These are phyloP conservation scores for Drosophila bifasciata DNA, from an alignment of 1,140 invertebrate genomes.

Conservation along the genomic window DNA sequence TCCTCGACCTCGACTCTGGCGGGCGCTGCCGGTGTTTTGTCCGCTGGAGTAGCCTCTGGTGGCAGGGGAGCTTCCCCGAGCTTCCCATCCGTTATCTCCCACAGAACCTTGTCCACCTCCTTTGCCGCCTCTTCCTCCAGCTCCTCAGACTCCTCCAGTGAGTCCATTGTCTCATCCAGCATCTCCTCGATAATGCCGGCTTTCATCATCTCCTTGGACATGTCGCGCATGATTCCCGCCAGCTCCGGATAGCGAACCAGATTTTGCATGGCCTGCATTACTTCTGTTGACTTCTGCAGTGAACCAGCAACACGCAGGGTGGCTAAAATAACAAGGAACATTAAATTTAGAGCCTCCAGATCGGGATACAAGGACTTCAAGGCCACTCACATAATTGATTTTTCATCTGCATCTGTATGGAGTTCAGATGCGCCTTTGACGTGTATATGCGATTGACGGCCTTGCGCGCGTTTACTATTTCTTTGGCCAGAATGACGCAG, in stretches of 20 bases:
- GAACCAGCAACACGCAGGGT: conserved; percentile 95
- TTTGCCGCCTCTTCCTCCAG: conserved; percentile 96
- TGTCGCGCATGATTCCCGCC: conserved; percentile 97
- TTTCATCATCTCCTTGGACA: conserved; percentile 99
- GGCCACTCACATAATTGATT: conserved; percentile 94
- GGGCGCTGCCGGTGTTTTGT: conserved; percentile 84
- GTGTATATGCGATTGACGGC: conserved; percentile 96
- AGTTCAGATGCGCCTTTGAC: conserved; percentile 99
- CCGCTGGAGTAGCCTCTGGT: conserved; percentile 87
- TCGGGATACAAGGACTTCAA: background rate
- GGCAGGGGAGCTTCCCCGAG: conserved; percentile 94
- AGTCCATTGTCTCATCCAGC: conserved; percentile 98
- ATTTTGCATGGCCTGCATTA: conserved; percentile 98
- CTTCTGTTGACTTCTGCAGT: conserved; percentile 95
- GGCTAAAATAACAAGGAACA: conserved; percentile 85
- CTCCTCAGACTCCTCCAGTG: conserved; percentile 94
- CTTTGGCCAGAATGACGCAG: conserved; percentile 97
- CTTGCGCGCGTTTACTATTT: conserved; percentile 95
- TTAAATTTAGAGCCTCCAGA: background rate
- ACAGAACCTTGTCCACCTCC: conserved; percentile 98
- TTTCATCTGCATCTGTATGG: conserved; percentile 98
- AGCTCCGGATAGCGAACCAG: conserved; percentile 96
- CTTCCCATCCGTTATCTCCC: conserved; percentile 97
- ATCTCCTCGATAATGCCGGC: conserved; percentile 99
- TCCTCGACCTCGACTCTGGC: conserved; percentile 62